phyloP scores from a whole-genome alignment of 2,797 vertebrate genomes.

The Crypturellus tataupa region DNA sequence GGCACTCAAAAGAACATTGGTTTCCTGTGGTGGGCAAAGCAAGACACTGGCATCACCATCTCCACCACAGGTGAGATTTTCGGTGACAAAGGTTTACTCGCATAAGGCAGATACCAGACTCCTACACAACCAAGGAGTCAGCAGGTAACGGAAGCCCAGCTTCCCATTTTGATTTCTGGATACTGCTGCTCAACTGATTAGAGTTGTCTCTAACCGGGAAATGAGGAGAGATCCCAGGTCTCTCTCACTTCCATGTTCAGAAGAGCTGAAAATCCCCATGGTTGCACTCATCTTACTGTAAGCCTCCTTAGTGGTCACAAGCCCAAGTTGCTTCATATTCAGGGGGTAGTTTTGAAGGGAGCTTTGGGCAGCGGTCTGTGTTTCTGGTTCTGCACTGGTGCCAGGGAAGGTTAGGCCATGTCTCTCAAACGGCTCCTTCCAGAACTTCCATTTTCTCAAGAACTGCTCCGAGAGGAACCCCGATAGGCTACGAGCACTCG shows the following conservation, averaged over 20 bases:
- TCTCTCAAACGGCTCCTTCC: neutral
- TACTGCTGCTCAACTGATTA: neutral
- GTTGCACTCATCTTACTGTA: neutral
- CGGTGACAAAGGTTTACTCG: neutral
- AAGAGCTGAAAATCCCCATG: neutral
- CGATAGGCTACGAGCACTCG: neutral
- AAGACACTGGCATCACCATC: neutral
- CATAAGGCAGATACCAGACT: neutral
- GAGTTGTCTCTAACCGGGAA: neutral
- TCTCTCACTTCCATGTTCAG: neutral
- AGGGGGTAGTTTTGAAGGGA: neutral
- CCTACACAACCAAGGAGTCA: neutral
- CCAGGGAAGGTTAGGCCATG: too few relatives aligned
- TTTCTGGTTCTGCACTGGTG: neutral
- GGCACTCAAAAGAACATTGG: neutral
- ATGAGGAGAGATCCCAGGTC: neutral
- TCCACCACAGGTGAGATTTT: neutral
- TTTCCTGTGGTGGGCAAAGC: neutral
- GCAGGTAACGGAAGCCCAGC: neutral
- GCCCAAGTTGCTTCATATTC: neutral
- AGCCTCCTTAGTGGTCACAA: neutral
- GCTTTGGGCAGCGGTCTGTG: neutral
- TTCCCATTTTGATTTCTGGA: neutral
- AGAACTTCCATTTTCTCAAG: neutral
- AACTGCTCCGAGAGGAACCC: neutral